Conservation (phyloP, 2,113 vertebrate species). For the Pontoporia blainvillei region DNA sequence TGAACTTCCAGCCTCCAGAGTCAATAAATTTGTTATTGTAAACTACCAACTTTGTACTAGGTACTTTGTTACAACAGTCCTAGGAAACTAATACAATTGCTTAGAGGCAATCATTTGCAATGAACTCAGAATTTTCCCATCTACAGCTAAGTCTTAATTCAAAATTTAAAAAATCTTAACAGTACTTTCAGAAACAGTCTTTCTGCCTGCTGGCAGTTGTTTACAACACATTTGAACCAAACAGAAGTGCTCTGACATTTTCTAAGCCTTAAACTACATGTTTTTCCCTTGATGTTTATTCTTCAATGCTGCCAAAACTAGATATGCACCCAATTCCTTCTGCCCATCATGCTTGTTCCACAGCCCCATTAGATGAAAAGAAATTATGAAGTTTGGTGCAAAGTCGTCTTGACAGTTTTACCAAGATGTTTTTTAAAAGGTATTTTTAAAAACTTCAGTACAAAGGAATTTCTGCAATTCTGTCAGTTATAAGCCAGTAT, state of each 20-base stretch:
- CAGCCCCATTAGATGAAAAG: background rate
- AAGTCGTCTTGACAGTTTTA: background rate
- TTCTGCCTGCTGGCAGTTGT: background rate
- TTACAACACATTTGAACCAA: background rate
- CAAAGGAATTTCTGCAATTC: conserved; percentile 24
- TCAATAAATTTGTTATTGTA: background rate
- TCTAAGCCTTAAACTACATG: background rate
- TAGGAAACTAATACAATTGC: background rate
- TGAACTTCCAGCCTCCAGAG: background rate
- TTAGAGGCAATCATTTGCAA: background rate
- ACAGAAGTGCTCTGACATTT: background rate
- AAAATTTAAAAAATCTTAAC: background rate
- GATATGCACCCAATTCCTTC: background rate
- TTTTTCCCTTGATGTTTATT: background rate
- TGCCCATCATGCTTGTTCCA: background rate
- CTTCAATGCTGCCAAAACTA: background rate
- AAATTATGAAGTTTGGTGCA: background rate
- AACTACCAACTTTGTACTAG: background rate
- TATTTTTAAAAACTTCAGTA: background rate
- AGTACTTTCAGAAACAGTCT: background rate
- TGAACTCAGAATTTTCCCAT: background rate
- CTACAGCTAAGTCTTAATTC: background rate
- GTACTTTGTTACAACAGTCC: background rate
- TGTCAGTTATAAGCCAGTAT: background rate
- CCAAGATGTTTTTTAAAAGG: background rate